These are phyloP conservation scores for Bufo bufo DNA, from an alignment of 2,113 vertebrate species.

Conservation along the genomic window DNA sequence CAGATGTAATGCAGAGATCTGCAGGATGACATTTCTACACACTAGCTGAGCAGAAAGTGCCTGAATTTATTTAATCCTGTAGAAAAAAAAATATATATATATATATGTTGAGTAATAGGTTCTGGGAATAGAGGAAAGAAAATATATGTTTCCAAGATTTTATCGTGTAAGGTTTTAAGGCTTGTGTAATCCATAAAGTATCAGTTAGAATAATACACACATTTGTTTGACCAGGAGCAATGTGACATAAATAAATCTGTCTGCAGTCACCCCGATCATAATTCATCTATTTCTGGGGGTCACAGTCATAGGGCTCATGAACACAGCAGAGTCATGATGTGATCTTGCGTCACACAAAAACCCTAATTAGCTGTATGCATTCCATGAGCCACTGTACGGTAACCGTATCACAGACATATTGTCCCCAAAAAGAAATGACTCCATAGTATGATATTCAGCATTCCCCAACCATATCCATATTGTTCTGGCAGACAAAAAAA, in stretches of 20 bases:
- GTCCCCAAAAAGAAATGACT: too few relatives aligned
- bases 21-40: conserved; percentile 57
- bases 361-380: too few relatives aligned
- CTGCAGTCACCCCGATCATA: background rate
- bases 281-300: background rate
- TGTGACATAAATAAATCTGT: conserved; percentile 29
- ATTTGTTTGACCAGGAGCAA: background rate
- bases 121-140: conserved; percentile 50
- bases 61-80: conserved; percentile 53
- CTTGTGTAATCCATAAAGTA: background rate
- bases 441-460: too few relatives aligned
- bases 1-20: conserved; percentile 59
- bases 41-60: conserved; percentile 51
- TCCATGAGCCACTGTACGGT: too few relatives aligned
- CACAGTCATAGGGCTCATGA: background rate
- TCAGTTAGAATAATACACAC: conserved; percentile 37
- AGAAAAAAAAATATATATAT: background rate
- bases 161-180: background rate
- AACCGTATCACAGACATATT: too few relatives aligned
- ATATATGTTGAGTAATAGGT: conserved; percentile 52
- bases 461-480: too few relatives aligned
- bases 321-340: background rate
- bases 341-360: too few relatives aligned
- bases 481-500: too few relatives aligned
- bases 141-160: conserved; percentile 37